phyloP scores from a whole-genome alignment of 2,113 vertebrate species.

The Anser cygnoides region DNA sequence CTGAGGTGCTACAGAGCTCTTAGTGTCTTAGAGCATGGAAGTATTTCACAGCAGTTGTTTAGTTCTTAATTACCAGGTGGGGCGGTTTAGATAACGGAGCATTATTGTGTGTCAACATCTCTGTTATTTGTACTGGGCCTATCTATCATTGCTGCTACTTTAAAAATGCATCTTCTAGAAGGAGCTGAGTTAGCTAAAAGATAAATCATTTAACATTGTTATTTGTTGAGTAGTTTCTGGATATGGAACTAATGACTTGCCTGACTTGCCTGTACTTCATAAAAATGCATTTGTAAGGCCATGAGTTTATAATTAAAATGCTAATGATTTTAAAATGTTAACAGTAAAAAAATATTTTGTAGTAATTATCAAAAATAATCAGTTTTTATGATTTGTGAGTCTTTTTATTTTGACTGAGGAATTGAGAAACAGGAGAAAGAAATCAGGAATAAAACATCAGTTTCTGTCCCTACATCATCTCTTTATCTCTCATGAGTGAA shows the following conservation, averaged over 20 bases:
- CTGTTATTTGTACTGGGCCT: background rate
- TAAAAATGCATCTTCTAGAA: background rate
- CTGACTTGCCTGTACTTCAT: background rate
- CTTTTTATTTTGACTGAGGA: background rate
- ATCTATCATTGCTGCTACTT: background rate
- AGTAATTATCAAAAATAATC: no score
- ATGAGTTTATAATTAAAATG: background rate
- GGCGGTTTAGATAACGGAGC: background rate
- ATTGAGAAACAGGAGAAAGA: background rate
- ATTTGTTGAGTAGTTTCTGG: background rate
- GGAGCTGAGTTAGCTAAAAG: background rate
- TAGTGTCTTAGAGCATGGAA: background rate
- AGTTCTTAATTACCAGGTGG: background rate
- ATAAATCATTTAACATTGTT: background rate
- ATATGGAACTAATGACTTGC: background rate
- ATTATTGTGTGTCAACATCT: background rate
- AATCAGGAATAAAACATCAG: background rate
- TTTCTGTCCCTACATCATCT: background rate
- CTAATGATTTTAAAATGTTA: background rate
- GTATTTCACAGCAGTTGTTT: background rate
- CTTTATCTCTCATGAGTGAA: background rate
- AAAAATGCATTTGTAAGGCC: background rate
- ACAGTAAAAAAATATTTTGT: background rate
- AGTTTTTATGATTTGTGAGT: background rate
- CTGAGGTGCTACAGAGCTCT: background rate